Conservation (phyloP, 2,113 vertebrate species). For the Charadrius vociferus region DNA sequence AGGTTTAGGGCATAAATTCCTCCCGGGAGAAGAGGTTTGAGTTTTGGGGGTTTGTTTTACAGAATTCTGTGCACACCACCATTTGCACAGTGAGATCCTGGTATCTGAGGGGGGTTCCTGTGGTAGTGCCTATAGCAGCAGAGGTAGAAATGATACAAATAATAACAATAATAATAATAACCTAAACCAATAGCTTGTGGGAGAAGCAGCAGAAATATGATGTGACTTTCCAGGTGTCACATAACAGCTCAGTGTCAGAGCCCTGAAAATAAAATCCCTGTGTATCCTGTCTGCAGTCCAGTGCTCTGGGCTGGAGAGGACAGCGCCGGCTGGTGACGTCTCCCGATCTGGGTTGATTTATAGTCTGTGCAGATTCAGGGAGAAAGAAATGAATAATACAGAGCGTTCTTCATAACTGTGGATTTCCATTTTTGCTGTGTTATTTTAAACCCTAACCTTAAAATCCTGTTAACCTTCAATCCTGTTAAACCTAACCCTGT, state of each 20-base stretch:
- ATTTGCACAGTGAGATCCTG: background rate
- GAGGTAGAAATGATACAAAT: background rate
- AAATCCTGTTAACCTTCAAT: slow-evolving; percentile 31
- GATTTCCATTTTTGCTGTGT: slow-evolving; percentile 3
- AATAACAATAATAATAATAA: background rate
- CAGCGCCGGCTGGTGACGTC: background rate
- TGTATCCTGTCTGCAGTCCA: background rate
- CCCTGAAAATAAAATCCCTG: background rate
- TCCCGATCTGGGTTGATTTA: slow-evolving; percentile 22
- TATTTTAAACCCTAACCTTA: slow-evolving; percentile 5
- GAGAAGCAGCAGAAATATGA: background rate
- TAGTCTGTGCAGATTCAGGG: background rate
- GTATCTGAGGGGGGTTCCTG: background rate
- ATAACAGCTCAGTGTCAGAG: background rate
- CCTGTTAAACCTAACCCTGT: slow-evolving; percentile 8
- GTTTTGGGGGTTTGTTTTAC: background rate
- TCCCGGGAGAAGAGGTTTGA: background rate
- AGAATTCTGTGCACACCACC: background rate
- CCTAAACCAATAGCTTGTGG: background rate
- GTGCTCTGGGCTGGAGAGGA: background rate
- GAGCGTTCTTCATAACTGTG: background rate
- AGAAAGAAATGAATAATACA: background rate
- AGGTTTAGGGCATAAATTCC: background rate
- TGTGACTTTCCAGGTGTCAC: slow-evolving; percentile 15
- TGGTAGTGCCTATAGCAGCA: background rate